phyloP scores from a whole-genome alignment of 2,888 invertebrate genomes.

The Branchellion lobata region DNA sequence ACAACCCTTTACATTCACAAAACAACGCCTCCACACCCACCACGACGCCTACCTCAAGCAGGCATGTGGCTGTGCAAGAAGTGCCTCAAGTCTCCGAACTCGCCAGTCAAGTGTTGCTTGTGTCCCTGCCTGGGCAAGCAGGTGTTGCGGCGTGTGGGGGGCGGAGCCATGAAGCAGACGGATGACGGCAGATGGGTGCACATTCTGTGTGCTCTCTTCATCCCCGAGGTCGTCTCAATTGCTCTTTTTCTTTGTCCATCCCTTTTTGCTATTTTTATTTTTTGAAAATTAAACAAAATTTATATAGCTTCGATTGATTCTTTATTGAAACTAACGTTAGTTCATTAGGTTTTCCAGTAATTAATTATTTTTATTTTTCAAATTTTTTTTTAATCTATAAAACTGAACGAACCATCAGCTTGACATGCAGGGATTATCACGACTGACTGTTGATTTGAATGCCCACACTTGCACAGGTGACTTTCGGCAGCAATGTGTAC shows the following conservation, averaged over 20 bases:
- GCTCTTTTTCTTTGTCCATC: neutral
- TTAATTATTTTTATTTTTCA: too few species aligned
- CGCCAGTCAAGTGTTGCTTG: conserved; percentile 92
- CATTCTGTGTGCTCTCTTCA: conserved; percentile 97
- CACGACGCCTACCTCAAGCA: neutral
- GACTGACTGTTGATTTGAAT: too few species aligned
- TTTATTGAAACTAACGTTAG: neutral
- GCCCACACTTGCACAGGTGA: conserved; percentile 4
- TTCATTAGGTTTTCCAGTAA: too few species aligned
- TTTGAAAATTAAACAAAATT: neutral
- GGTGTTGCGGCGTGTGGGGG: conserved; percentile 68
- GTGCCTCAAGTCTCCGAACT: conserved; percentile 90
- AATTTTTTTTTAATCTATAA: too few species aligned
- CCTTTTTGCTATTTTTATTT: neutral
- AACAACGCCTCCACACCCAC: too few species aligned
- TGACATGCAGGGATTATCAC: too few species aligned
- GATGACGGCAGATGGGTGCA: conserved; percentile 95
- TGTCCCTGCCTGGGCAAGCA: conserved; percentile 78
- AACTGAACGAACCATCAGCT: too few species aligned
- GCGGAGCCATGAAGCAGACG: conserved; percentile 97
- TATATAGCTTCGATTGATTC: neutral
- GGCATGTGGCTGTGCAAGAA: conserved; percentile 84
- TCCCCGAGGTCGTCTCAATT: conserved; percentile 76
- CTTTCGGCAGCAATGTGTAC: conserved; percentile 88
- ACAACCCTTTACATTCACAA: too few species aligned